phyloP scores from a whole-genome alignment of 1,140 invertebrate genomes.

The Heterodera schachtii region DNA sequence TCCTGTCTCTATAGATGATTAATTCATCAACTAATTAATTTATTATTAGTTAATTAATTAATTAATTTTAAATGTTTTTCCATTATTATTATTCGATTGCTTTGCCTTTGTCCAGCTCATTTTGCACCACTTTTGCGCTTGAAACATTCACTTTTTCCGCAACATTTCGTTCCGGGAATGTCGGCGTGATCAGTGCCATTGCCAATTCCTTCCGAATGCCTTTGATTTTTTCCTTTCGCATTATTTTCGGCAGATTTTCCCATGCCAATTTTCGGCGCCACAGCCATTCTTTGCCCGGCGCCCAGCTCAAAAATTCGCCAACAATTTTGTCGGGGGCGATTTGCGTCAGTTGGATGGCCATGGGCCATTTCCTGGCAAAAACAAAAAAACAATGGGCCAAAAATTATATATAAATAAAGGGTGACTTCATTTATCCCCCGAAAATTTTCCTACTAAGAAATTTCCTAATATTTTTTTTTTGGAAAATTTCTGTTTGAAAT shows the following conservation, averaged over 20 bases:
- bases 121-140: slow-evolving; percentile 9
- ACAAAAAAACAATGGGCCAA: background rate
- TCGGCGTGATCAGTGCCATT: slow-evolving; percentile 10
- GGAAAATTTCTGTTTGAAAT: too few species aligned
- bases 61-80: background rate
- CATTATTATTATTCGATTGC: background rate
- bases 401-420: too few species aligned
- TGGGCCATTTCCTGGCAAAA: background rate
- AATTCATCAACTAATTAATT: too few species aligned
- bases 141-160: slow-evolving; percentile 14
- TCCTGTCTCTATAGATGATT: background rate
- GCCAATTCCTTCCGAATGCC: background rate
- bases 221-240: background rate
- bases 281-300: background rate
- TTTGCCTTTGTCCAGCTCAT: background rate
- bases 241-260: background rate
- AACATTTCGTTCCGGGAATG: slow-evolving; percentile 19
- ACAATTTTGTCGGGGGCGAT: background rate
- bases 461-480: too few species aligned
- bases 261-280: background rate
- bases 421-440: too few species aligned
- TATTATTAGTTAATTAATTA: background rate
- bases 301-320: background rate
- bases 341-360: background rate
- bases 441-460: too few species aligned